Evolutionary conservation across 2,797 vertebrate species (phyloP).

Genomic region (Squalus acanthias): DNA sequence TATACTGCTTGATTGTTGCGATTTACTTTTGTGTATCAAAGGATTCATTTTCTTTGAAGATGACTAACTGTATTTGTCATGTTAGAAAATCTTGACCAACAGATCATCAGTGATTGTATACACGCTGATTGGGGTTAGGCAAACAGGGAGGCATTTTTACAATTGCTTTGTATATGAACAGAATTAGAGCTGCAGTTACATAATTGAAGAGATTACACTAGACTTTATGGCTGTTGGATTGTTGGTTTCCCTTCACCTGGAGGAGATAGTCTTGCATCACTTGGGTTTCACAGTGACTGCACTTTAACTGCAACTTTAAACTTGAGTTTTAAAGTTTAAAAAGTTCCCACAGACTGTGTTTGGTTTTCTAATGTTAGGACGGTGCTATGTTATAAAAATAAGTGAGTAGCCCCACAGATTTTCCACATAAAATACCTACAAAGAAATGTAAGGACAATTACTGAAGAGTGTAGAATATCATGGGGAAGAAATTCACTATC

Average conservation of each 20-base stretch:
- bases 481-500: too few relatives aligned
- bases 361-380: background rate
- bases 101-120: constrained; percentile 2
- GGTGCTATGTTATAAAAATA: background rate
- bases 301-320: background rate
- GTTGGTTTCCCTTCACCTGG: background rate
- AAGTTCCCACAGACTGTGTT: background rate
- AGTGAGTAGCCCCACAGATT: too few relatives aligned
- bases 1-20: background rate
- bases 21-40: background rate
- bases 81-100: background rate
- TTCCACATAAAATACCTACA: background rate
- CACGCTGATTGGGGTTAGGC: background rate
- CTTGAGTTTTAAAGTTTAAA: background rate
- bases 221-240: background rate
- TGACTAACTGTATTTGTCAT: background rate
- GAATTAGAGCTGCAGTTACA: background rate
- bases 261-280: background rate
- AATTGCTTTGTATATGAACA: background rate
- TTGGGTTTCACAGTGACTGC: background rate
- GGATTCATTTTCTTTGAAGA: background rate
- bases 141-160: background rate
- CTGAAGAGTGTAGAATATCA: background rate
- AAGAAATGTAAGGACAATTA: background rate
- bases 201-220: background rate